phyloP scores from a whole-genome alignment of 2,113 vertebrate species.

The Amphiprion percula region DNA sequence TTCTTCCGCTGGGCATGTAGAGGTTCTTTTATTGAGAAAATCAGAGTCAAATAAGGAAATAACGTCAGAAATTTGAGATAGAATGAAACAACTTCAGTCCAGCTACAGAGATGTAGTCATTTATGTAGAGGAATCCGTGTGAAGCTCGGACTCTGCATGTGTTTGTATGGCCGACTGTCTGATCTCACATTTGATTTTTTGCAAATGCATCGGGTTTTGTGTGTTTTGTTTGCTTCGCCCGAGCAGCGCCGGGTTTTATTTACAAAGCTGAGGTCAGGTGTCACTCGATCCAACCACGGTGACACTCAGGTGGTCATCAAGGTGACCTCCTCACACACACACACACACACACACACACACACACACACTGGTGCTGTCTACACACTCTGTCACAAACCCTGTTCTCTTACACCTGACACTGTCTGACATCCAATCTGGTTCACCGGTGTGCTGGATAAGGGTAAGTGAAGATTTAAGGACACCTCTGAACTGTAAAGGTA shows the following conservation, averaged over 20 bases:
- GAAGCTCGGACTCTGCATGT: neutral
- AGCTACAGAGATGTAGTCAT: too few relatives aligned
- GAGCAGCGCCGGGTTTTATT: slow-evolving; percentile 60
- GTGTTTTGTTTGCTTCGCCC: slow-evolving; percentile 18
- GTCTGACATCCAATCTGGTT: slow-evolving; percentile 28
- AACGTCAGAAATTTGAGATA: too few relatives aligned
- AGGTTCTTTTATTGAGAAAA: too few relatives aligned
- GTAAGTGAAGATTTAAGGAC: slow-evolving; percentile 32
- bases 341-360: slow-evolving; percentile 29
- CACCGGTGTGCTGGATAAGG: slow-evolving; percentile 3
- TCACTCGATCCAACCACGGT: slow-evolving; percentile 68
- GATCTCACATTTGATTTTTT: slow-evolving; percentile 53
- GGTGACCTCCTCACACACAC: slow-evolving; percentile 54
- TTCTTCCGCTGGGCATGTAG: neutral
- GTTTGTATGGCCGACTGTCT: slow-evolving; percentile 11
- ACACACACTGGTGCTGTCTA: slow-evolving; percentile 39
- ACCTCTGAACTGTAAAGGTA: slow-evolving; percentile 4
- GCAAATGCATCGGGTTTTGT: slow-evolving; percentile 28
- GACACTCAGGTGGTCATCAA: slow-evolving; percentile 76
- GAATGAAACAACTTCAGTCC: too few relatives aligned
- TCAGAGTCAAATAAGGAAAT: too few relatives aligned
- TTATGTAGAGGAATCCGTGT: too few relatives aligned
- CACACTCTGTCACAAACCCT: slow-evolving; percentile 7
- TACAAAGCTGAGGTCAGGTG: slow-evolving; percentile 79
- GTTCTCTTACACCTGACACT: slow-evolving; percentile 22